Evolutionary conservation across 2,797 vertebrate genomes (phyloP), one percentile per base, ranked within the genome.

Genomic region (Amphiprion clarkii): DNA sequence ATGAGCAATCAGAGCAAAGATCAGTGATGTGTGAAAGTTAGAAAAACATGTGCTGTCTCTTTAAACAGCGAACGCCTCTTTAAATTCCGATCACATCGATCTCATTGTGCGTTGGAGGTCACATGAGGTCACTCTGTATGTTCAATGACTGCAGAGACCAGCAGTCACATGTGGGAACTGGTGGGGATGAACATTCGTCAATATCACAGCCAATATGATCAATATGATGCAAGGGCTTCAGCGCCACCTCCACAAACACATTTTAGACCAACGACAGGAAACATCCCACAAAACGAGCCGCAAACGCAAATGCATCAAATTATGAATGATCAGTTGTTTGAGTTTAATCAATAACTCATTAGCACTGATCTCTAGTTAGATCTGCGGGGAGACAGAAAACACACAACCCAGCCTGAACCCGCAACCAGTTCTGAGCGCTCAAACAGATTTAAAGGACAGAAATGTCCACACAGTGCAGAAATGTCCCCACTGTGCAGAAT

Each of bases 81-180:
- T 36, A 36, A 9, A 36, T 36, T 36, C 33, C 9, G 2, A 36
- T 36, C 33, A 36, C 33, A 36, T 6, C 31, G 6, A 31, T 31
- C 5, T 36, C 8, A 36, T 53, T 42, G 68, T 46, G 59, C 21
- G n/a, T 55, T 40, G 42, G 8, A 53, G 52, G 52, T 36, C 39
- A 40, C 61, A n/a, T 6, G 19, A 33, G 23, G 46, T 66, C 29
- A 40, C 10, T 4, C 17, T 29, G 53, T 21, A 64, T 40, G 19
- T 40, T 63, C 17, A 39, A 51, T 69, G 58, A 44, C 74, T 49
- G 44, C 42, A 55, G 46, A 58, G 40, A 64, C 27, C 27, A 54
- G 56, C 36, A 13, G 42, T 67, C 57, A 60, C 65, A 40, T 53
- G 70, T 52, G 1, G 40, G 31, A 36, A 29, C 58, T 54, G 74